Evolutionary conservation across 2,888 invertebrate species (phyloP).

Genomic region (Abrostola triplasia): DNA sequence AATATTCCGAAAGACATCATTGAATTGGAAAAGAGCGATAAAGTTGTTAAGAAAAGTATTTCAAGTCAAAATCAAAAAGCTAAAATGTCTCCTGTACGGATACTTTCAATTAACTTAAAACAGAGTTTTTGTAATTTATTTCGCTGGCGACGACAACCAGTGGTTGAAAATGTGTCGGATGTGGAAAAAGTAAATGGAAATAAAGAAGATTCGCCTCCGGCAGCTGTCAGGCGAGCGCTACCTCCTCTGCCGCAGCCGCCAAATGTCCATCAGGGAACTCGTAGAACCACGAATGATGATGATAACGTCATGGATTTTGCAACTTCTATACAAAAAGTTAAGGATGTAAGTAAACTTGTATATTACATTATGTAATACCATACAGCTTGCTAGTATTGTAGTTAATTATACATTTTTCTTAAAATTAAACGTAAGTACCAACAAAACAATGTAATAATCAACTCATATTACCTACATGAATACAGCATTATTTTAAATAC

Average conservation of each 20-base stretch:
- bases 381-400: not conserved
- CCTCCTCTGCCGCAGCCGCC: slow-evolving; percentile 82
- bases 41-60: slow-evolving; percentile 65
- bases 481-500: too few species aligned
- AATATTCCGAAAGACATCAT: slow-evolving; percentile 69
- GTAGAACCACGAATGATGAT: slow-evolving; percentile 72
- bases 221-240: slow-evolving; percentile 78
- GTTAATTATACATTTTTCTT: too few species aligned
- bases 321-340: slow-evolving; percentile 97
- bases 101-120: slow-evolving; percentile 93
- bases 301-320: slow-evolving; percentile 94
- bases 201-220: slow-evolving; percentile 74
- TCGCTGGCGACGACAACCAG: slow-evolving; percentile 87
- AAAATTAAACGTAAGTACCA: too few species aligned
- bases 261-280: slow-evolving; percentile 64
- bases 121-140: slow-evolving; percentile 96
- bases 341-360: slow-evolving; percentile 92
- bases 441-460: too few species aligned
- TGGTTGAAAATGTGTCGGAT: slow-evolving; percentile 66
- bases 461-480: too few species aligned
- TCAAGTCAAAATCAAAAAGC: slow-evolving; percentile 73
- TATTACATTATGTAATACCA: not conserved
- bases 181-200: slow-evolving; percentile 70
- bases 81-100: slow-evolving; percentile 90
- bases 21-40: slow-evolving; percentile 83